A percentile compares a stretch with the other conserved stretches of the same genome.
phyloP scores from a whole-genome alignment of 2,888 invertebrate genomes.

The Galeruca laticollis region DNA sequence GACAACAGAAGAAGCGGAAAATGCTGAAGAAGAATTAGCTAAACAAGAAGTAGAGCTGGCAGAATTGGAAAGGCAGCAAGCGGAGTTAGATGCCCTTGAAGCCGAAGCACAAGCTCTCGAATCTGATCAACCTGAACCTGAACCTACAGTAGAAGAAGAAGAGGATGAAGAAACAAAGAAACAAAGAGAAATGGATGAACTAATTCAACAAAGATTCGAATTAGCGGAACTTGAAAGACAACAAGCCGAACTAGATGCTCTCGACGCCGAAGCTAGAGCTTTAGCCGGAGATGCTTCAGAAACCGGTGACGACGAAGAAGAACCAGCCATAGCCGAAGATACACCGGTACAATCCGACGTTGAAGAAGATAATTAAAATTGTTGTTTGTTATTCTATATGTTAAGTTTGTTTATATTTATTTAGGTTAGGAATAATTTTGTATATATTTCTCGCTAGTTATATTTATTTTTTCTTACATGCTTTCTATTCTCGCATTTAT shows the following conservation, averaged over 20 bases:
- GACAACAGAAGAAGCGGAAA: conserved; percentile 59
- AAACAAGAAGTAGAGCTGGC: conserved; percentile 60
- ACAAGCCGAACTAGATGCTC: conserved; percentile 53
- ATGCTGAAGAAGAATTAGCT: conserved; percentile 66
- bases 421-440: conserved; percentile 31
- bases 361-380: conserved; percentile 40
- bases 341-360: conserved; percentile 52
- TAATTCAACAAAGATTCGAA: conserved; percentile 46
- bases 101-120: conserved; percentile 56
- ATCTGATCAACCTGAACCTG: conserved; percentile 63
- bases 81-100: conserved; percentile 58
- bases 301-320: conserved; percentile 49
- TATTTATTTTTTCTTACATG: conserved; percentile 21
- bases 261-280: conserved; percentile 52
- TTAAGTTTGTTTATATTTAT: conserved; percentile 17
- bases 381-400: background rate
- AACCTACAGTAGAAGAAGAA: conserved; percentile 43
- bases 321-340: conserved; percentile 56
- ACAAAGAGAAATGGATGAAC: conserved; percentile 47
- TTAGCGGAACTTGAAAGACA: conserved; percentile 54
- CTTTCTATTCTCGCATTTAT: conserved; percentile 45
- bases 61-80: conserved; percentile 58
- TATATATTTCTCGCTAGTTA: conserved; percentile 24
- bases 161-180: conserved; percentile 44
- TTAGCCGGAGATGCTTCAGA: conserved; percentile 31